phyloP scores from a whole-genome alignment of 1,140 invertebrate genomes.

The Cherax quadricarinatus region DNA sequence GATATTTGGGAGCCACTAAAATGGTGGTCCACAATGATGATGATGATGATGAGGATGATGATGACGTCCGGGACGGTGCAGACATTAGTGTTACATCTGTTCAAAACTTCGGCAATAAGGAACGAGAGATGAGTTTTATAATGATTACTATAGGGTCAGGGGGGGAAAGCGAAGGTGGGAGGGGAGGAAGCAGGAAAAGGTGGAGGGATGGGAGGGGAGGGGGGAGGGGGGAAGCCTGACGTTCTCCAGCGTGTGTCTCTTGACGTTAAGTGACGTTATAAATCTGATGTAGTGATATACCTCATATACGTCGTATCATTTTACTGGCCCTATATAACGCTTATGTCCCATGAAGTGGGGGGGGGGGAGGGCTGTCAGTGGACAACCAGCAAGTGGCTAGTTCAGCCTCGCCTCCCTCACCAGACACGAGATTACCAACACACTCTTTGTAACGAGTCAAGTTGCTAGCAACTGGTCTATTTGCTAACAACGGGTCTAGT shows the following conservation, averaged over 20 bases:
- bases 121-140: constrained; percentile 42
- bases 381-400: not conserved
- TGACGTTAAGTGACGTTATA: constrained; percentile 28
- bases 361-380: not conserved
- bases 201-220: not conserved
- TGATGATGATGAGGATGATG: not conserved
- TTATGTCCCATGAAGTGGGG: not conserved
- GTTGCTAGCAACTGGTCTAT: too few relatives aligned
- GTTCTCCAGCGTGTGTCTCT: not conserved
- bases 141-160: constrained; percentile 25
- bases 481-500: too few relatives aligned
- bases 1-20: constrained; percentile 30
- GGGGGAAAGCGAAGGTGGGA: too few relatives aligned
- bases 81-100: constrained; percentile 46
- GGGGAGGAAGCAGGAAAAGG: not conserved
- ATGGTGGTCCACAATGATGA: constrained; percentile 7
- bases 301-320: not conserved
- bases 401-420: not conserved
- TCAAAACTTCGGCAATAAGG: constrained; percentile 50
- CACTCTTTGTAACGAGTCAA: too few relatives aligned
- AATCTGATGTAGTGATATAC: constrained; percentile 37
- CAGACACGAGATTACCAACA: not conserved
- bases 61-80: constrained; percentile 3
- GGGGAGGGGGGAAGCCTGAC: not conserved
- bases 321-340: not conserved